These are phyloP conservation scores for Callitettix versicolor DNA, from an alignment of 1,140 invertebrate genomes.

Conservation along the genomic window DNA sequence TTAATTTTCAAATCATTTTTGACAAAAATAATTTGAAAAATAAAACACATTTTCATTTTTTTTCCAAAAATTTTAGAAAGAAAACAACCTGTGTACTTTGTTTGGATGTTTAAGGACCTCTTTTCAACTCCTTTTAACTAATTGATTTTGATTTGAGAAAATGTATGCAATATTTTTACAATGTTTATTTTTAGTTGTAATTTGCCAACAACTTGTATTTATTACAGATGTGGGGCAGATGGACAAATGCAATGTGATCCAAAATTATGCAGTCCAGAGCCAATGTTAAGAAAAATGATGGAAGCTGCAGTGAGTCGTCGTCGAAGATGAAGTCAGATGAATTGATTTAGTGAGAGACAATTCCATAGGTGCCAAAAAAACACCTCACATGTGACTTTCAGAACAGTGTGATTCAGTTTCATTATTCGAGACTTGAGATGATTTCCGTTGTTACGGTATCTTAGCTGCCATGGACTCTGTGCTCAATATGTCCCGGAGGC, in stretches of 20 bases:
- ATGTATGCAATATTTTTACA: no score
- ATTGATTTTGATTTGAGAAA: background rate
- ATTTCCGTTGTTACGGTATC: constrained; percentile 4
- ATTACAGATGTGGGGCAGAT: constrained; percentile 70
- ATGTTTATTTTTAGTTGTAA: background rate
- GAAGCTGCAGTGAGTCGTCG: constrained; percentile 57
- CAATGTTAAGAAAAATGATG: constrained; percentile 80
- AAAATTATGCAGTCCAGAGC: constrained; percentile 72
- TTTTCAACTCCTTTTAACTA: constrained; percentile 80
- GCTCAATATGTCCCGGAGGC: background rate
- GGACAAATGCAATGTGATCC: constrained; percentile 91
- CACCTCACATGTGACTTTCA: constrained; percentile 2
- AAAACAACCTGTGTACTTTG: background rate
- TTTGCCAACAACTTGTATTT: no score
- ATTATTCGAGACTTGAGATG: background rate
- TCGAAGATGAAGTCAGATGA: constrained; percentile 52
- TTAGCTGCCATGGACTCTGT: constrained; percentile 5
- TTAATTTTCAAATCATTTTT: no score
- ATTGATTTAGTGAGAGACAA: constrained; percentile 1
- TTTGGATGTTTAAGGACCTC: constrained; percentile 84
- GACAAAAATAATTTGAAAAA: no score
- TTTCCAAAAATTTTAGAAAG: background rate
- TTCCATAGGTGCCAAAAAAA: constrained; percentile 16
- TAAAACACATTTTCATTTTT: no score
- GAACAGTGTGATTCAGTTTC: constrained; percentile 16